Conservation (phyloP, 1,140 invertebrate species). For the Ptiloglossa arizonensis region DNA sequence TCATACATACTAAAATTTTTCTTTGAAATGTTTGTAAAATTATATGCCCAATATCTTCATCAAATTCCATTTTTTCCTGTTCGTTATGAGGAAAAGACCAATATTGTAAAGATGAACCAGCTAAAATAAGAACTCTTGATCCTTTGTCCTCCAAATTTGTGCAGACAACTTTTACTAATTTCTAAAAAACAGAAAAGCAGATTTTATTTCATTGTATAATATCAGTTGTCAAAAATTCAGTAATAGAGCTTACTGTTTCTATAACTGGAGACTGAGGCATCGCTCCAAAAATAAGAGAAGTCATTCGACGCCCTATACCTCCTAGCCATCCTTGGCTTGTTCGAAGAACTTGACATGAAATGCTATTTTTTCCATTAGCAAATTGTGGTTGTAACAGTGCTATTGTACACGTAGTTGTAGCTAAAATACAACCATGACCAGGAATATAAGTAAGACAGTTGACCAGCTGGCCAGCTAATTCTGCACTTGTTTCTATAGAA, state of each 20-base stretch:
- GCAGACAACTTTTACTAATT: constrained; percentile 84
- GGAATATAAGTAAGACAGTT: constrained; percentile 88
- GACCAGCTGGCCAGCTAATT: constrained; percentile 91
- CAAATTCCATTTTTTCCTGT: constrained; percentile 84
- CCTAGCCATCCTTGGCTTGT: constrained; percentile 93
- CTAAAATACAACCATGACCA: constrained; percentile 90
- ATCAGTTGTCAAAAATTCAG: background rate
- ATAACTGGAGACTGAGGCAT: constrained; percentile 86
- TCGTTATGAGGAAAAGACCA: constrained; percentile 84
- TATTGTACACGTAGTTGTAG: constrained; percentile 95
- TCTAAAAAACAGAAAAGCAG: constrained; percentile 77
- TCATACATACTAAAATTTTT: constrained; percentile 83
- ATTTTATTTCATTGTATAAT: background rate
- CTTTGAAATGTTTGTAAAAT: constrained; percentile 84
- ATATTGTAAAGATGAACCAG: constrained; percentile 86
- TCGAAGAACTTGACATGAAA: constrained; percentile 88
- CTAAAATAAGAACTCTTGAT: constrained; percentile 85
- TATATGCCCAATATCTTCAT: constrained; percentile 85
- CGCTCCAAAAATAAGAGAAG: constrained; percentile 93
- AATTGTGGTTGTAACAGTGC: constrained; percentile 87
- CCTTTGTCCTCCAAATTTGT: constrained; percentile 77
- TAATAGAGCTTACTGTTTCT: constrained; percentile 86
- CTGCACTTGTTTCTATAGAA: constrained; percentile 92
- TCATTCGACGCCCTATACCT: constrained; percentile 91
- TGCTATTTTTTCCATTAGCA: constrained; percentile 84